phyloP scores from a whole-genome alignment of 2,113 vertebrate species.

The Onychostruthus taczanowskii region DNA sequence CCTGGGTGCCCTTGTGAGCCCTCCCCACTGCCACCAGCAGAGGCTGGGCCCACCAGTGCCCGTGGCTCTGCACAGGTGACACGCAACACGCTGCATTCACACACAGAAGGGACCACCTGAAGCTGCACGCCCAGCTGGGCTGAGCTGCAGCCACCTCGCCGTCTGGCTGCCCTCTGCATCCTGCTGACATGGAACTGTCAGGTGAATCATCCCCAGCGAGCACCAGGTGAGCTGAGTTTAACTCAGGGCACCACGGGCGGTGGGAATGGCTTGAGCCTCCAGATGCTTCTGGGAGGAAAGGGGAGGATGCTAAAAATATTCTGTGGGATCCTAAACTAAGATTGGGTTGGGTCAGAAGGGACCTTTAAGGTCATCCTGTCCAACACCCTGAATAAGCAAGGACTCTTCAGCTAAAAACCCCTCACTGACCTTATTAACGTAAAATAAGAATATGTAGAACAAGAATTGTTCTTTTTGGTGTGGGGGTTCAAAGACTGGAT shows the following conservation, averaged over 20 bases:
- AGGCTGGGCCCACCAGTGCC: not conserved
- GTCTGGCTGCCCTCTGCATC: not conserved
- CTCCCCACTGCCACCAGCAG: not conserved
- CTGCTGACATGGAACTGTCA: not conserved
- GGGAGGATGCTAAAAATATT: not conserved
- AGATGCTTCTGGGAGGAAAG: not conserved
- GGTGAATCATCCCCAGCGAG: not conserved
- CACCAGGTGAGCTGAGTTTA: not conserved
- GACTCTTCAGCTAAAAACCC: not conserved
- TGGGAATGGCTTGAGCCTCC: not conserved
- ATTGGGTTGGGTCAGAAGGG: not conserved
- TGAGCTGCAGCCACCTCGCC: not conserved
- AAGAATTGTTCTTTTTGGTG: not conserved
- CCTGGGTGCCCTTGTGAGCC: not conserved
- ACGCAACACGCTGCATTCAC: accelerated
- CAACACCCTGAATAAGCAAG: not conserved
- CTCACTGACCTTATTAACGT: not conserved
- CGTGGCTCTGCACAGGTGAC: not conserved
- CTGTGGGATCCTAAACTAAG: not conserved
- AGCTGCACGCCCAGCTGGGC: not conserved
- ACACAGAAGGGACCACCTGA: not conserved
- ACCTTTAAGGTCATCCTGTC: not conserved
- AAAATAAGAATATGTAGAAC: not conserved
- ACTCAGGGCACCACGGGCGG: not conserved
- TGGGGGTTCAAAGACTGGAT: not conserved